phyloP scores from a whole-genome alignment of 2,113 vertebrate species.

The Sminthopsis crassicaudata region DNA sequence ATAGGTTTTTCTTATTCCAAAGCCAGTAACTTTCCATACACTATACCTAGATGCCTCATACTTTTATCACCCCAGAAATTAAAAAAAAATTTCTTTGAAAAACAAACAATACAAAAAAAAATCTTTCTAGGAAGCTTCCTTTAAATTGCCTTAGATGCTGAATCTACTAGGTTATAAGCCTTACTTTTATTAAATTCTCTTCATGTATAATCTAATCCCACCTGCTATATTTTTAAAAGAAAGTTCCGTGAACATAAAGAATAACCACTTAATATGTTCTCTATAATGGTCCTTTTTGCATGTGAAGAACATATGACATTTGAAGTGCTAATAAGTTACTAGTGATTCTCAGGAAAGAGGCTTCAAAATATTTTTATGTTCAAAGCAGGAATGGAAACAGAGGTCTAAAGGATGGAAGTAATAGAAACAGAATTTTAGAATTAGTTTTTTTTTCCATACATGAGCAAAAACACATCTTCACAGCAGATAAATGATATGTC shows the following conservation, averaged over 20 bases:
- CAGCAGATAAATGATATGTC: not conserved
- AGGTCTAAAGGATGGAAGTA: not conserved
- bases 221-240: not conserved
- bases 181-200: not conserved
- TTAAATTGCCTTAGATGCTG: not conserved
- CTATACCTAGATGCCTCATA: not conserved
- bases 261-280: not conserved
- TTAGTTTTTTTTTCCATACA: constrained; percentile 8
- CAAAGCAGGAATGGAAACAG: not conserved
- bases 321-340: not conserved
- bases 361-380: not conserved
- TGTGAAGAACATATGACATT: not conserved
- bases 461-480: not conserved
- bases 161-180: not conserved
- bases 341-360: not conserved
- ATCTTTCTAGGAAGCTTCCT: not conserved
- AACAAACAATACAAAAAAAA: not conserved
- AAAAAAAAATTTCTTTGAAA: not conserved
- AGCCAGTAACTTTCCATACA: not conserved
- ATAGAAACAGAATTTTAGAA: not conserved
- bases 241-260: not conserved
- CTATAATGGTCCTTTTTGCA: not conserved
- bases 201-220: not conserved
- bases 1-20: not conserved
- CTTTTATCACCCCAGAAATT: not conserved